Percentiles rank a stretch among this genome's conserved stretches.
Evolutionary conservation across 2,888 invertebrate genomes (phyloP).

Genomic region (Oligia latruncula): DNA sequence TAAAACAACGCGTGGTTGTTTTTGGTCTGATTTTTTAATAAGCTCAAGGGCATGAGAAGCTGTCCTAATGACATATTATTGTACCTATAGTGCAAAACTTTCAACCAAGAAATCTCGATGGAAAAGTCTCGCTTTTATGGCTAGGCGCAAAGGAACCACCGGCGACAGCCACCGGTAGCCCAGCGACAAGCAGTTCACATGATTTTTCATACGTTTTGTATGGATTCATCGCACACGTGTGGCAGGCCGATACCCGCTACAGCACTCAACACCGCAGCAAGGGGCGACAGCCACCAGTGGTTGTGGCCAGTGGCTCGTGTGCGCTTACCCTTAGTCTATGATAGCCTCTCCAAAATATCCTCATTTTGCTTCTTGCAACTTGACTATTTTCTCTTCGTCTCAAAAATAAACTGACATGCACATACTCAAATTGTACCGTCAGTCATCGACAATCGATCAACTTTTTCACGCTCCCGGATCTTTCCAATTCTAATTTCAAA

Average conservation of each 20-base stretch:
- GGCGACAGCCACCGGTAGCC: too few species aligned
- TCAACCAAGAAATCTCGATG: background rate
- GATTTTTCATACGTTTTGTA: too few species aligned
- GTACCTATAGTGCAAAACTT: background rate
- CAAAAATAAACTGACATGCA: background rate
- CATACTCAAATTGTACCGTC: background rate
- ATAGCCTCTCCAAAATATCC: background rate
- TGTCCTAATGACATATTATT: background rate
- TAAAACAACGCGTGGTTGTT: background rate
- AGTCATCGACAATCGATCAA: slow-evolving; percentile 2
- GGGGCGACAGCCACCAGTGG: too few species aligned
- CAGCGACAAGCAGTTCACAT: too few species aligned
- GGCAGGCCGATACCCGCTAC: too few species aligned
- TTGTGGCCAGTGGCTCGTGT: too few species aligned
- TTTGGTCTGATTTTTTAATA: slow-evolving; percentile 1
- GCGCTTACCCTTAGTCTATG: background rate
- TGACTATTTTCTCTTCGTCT: background rate
- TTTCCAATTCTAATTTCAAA: slow-evolving; percentile 43
- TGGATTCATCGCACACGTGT: too few species aligned
- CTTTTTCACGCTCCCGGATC: background rate
- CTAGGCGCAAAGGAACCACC: too few species aligned
- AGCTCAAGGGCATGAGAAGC: background rate
- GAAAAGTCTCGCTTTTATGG: background rate
- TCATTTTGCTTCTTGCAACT: background rate
- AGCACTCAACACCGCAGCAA: too few species aligned